phyloP scores from a whole-genome alignment of 35 echinoderm and acorn worm genomes.

The Strongylocentrotus purpuratus region DNA sequence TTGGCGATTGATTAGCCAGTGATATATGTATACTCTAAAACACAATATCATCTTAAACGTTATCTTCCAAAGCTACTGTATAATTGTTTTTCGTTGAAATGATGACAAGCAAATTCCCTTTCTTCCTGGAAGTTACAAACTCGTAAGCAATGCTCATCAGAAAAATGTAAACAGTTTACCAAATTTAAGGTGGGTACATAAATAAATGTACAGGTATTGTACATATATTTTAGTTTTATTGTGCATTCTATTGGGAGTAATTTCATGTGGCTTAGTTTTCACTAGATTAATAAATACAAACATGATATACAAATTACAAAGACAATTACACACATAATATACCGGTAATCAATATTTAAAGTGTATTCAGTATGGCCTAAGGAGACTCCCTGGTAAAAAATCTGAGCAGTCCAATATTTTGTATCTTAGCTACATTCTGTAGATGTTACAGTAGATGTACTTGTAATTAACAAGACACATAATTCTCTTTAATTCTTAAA shows the following conservation, averaged over 20 bases:
- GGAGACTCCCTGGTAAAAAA: background rate
- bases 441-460: too few relatives aligned
- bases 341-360: background rate
- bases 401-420: background rate
- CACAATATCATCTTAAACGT: background rate
- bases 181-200: background rate
- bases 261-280: too few relatives aligned
- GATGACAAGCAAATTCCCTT: background rate
- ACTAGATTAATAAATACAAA: too few relatives aligned
- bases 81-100: background rate
- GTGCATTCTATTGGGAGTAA: background rate
- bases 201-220: background rate
- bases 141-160: too few relatives aligned
- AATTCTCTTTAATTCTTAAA: background rate
- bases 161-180: too few relatives aligned
- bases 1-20: background rate
- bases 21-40: background rate
- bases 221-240: background rate
- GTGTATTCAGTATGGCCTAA: background rate
- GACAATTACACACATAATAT: background rate
- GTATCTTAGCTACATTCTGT: background rate
- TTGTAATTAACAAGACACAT: background rate
- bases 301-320: too few relatives aligned
- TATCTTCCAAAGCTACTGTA: background rate
- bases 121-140: too few relatives aligned